Evolutionary conservation across 2,888 invertebrate genomes (phyloP), one percentile per base, ranked within the genome.

Genomic region (Sylvicola fuscatus): DNA sequence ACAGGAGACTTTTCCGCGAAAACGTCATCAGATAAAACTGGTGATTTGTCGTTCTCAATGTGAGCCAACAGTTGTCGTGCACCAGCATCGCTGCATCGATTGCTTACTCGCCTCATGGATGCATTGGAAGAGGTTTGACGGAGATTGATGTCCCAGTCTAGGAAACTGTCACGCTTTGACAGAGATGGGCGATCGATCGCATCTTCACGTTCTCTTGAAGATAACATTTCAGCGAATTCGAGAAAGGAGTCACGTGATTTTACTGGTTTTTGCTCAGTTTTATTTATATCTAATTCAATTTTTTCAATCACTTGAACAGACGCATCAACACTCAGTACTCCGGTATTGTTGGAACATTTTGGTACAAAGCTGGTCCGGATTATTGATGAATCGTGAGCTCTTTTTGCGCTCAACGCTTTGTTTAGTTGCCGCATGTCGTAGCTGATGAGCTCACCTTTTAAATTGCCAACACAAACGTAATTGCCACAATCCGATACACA

Each of bases 391-490:
- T 54, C 53, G 26, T 56, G 54, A 0, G 54, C 44, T 11, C 46
- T 45, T 14, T 46, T 47, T 3, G 50, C 46, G 0, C 46, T 43
- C 32, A 58, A 32, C 11, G 45, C 47, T 4, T 42, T 33, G 34
- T 52, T 53, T 3, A 51, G 47, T 36, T 47, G 54, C 12, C 58
- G 47, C 32, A 44, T 37, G 38, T 58, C 58, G 37, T 53, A 56
- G 6, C 51, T 43, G 3, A 54, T 50, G 1, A 58, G 41, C 38
- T 58, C 58, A 0, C 58, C 58, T 33, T 58, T 58, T 1, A 58
- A 45, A 41, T 54, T 56, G 1, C 58, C 58, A 2, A 49, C 53
- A 42, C 53, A 54, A 27, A 53, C 52, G 36, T 46, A 56, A 3
- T 45, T 50, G 8, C 58, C 58, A 37, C 58, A 58, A 21, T 54